Evolutionary conservation across 2,888 invertebrate genomes (phyloP).

Genomic region (Yponomeuta plumbellus): DNA sequence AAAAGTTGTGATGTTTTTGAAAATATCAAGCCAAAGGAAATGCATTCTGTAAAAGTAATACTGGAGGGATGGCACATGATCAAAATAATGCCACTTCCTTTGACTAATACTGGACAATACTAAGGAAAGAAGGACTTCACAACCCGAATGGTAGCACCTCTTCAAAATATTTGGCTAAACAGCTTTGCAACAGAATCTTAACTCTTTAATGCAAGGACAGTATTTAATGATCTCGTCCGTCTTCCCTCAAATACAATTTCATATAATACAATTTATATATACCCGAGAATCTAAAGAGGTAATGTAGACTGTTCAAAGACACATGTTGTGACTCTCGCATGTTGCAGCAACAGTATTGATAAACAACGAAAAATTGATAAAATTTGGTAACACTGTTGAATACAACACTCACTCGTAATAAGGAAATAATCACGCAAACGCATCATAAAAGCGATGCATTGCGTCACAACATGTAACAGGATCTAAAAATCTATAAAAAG

Average conservation of each 20-base stretch:
- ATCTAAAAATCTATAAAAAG: constrained; percentile 68
- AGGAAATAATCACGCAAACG: constrained; percentile 19
- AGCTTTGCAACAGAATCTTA: constrained; percentile 26
- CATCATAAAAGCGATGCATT: constrained; percentile 44
- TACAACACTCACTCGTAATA: constrained; percentile 25
- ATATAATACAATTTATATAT: constrained; percentile 27
- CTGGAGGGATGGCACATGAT: constrained; percentile 73
- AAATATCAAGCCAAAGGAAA: constrained; percentile 63
- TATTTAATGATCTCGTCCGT: constrained; percentile 40
- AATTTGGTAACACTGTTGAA: constrained; percentile 43
- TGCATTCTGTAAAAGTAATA: constrained; percentile 59
- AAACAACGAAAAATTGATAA: constrained; percentile 34
- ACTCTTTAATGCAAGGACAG: constrained; percentile 5
- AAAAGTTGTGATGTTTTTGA: constrained; percentile 70
- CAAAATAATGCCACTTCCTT: constrained; percentile 62
- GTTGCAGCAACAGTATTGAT: constrained; percentile 43
- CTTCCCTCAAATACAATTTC: constrained; percentile 47
- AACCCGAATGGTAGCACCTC: constrained; percentile 70
- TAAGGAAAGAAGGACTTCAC: constrained; percentile 72
- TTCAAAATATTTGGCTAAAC: constrained; percentile 46
- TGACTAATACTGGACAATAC: constrained; percentile 72
- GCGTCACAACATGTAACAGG: constrained; percentile 71
- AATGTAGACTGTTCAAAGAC: constrained; percentile 44
- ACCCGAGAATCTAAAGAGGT: constrained; percentile 44
- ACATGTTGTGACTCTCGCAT: constrained; percentile 60